Evolutionary conservation across 2,797 vertebrate species (phyloP).

Genomic region (Clarias platycephalus): DNA sequence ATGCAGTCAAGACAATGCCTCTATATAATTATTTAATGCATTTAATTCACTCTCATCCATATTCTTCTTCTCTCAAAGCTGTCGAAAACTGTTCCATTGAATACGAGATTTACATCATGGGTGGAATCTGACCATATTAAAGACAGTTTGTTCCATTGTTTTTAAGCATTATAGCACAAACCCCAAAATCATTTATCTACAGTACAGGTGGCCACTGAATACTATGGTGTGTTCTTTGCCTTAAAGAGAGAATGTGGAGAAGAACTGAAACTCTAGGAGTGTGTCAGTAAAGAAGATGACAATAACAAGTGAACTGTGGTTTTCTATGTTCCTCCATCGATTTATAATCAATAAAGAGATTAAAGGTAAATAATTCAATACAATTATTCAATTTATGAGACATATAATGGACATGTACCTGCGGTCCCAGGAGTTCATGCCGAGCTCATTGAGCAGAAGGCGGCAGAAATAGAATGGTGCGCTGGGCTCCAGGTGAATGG

Average conservation of each 20-base stretch:
- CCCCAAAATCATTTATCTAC: slow-evolving; percentile 2
- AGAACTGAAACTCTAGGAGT: slow-evolving; percentile 68
- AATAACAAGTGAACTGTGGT: slow-evolving; percentile 67
- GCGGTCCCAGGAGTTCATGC: slow-evolving; percentile 98
- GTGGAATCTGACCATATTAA: not conserved
- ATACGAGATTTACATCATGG: not conserved
- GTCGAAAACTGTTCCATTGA: not conserved
- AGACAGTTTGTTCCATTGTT: not conserved
- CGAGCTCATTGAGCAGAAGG: slow-evolving; percentile 89
- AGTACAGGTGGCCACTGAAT: slow-evolving; percentile 55
- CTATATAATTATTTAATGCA: not conserved
- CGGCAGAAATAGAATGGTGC: slow-evolving; percentile 95
- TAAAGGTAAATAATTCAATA: not conserved
- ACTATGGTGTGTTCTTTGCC: slow-evolving; percentile 72
- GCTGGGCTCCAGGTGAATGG: slow-evolving; percentile 79
- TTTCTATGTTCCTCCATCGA: not conserved
- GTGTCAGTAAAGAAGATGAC: not conserved
- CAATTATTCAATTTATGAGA: not conserved
- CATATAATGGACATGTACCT: slow-evolving; percentile 75
- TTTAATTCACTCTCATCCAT: not conserved
- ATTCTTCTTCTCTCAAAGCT: slow-evolving; percentile 9
- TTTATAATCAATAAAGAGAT: slow-evolving; percentile 48
- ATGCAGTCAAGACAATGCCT: not conserved
- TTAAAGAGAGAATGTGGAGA: slow-evolving; percentile 54
- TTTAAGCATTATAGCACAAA: slow-evolving; percentile 11